Evolutionary conservation across 2,888 invertebrate species (phyloP).

Genomic region (Phytoseiulus persimilis): DNA sequence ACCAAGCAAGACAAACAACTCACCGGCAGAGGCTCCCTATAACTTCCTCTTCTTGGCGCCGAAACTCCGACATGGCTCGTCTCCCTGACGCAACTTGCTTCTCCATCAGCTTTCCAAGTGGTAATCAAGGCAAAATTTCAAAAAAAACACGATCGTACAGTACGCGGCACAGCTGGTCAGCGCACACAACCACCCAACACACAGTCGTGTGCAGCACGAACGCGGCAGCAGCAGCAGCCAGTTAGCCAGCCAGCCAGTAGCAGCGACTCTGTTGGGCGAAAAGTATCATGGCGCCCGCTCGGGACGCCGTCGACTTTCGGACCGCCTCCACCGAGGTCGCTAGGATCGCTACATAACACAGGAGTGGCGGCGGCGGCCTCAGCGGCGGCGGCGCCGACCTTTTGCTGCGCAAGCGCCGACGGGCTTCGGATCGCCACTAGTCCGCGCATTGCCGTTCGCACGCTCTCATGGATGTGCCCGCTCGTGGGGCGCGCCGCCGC

Average conservation of each 20-base stretch:
- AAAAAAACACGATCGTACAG: conserved; percentile 5
- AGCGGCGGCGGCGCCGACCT: background rate
- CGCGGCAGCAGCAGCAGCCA: background rate
- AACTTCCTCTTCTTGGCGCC: conserved; percentile 51
- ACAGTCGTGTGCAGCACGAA: background rate
- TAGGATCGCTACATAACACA: background rate
- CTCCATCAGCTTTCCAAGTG: conserved; percentile 23
- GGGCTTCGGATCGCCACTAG: background rate
- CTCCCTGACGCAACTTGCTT: conserved; percentile 21
- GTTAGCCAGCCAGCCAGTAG: background rate
- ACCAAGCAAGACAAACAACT: conserved; percentile 45
- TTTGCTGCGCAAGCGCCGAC: background rate
- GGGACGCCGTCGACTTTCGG: background rate
- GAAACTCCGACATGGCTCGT: conserved; percentile 42
- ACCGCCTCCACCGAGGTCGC: conserved; percentile 5
- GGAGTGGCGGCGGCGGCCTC: background rate
- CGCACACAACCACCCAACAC: background rate
- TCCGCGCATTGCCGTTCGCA: background rate
- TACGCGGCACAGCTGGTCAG: conserved; percentile 5
- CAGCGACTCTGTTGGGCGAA: background rate
- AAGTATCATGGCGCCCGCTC: conserved; percentile 5
- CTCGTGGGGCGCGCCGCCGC: too few species aligned
- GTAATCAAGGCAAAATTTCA: background rate
- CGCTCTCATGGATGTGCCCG: too few species aligned
- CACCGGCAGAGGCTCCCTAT: conserved; percentile 54